Evolutionary conservation across 2,113 vertebrate genomes (phyloP).

Genomic region (Albula glossodonta): DNA sequence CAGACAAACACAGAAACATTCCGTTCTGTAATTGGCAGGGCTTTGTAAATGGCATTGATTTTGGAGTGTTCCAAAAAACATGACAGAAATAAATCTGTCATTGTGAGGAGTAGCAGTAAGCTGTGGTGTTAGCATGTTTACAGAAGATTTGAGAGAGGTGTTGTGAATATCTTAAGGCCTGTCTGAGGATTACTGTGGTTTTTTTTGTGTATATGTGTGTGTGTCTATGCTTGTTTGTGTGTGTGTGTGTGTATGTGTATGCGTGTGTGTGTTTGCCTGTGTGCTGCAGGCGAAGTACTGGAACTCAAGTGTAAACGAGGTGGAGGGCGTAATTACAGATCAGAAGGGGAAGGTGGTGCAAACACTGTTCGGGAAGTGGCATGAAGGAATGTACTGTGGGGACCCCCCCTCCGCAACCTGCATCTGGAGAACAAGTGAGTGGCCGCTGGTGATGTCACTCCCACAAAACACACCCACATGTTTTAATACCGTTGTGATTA

Average conservation of each 20-base stretch:
- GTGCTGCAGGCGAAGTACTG: conserved; percentile 86
- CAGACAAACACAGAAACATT: too few species aligned
- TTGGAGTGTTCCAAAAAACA: too few species aligned
- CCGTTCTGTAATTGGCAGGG: too few species aligned
- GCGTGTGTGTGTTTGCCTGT: not conserved
- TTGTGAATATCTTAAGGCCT: not conserved
- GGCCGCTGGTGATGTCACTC: not conserved
- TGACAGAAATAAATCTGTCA: too few species aligned
- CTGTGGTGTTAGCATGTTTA: too few species aligned
- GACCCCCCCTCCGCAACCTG: conserved; percentile 81
- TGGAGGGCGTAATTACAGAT: conserved; percentile 86
- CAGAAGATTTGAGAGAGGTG: not conserved
- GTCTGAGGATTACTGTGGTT: not conserved
- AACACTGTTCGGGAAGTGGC: conserved; percentile 93
- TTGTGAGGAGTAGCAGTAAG: too few species aligned
- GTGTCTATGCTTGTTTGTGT: too few species aligned
- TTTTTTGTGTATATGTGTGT: too few species aligned
- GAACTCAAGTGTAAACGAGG: conserved; percentile 89
- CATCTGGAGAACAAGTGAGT: conserved; percentile 93
- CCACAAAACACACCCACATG: not conserved
- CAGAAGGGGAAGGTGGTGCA: conserved; percentile 81
- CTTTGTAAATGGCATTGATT: too few species aligned
- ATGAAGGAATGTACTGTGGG: conserved; percentile 87
- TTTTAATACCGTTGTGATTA: not conserved
- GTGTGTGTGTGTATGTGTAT: too few species aligned